phyloP scores from a whole-genome alignment of 2,797 vertebrate genomes.

The Schizothorax lantsangensis region DNA sequence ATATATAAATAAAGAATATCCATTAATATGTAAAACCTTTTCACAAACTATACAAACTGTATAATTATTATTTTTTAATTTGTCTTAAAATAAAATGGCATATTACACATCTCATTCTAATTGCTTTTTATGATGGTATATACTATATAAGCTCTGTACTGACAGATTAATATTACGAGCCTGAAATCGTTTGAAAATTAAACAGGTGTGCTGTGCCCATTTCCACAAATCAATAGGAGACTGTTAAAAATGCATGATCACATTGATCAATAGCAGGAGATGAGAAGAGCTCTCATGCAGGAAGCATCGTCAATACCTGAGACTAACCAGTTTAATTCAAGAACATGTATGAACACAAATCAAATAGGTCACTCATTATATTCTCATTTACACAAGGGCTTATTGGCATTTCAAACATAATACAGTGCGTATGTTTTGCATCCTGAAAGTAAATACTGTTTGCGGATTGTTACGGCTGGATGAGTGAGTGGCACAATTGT shows the following conservation, averaged over 20 bases:
- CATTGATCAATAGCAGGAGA: conserved; percentile 55
- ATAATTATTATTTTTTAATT: background rate
- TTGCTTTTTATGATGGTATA: background rate
- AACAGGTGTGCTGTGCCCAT: conserved; percentile 43
- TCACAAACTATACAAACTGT: background rate
- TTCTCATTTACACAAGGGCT: background rate
- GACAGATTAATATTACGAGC: conserved; percentile 40
- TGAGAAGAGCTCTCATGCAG: conserved; percentile 40
- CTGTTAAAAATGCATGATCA: conserved; percentile 61
- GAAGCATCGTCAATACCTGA: conserved; percentile 35
- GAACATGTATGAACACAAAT: conserved; percentile 35
- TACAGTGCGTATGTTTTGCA: background rate
- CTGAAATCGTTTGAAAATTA: conserved; percentile 39
- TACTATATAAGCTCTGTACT: background rate
- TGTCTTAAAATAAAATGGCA: background rate
- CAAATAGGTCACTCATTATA: background rate
- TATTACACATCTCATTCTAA: background rate
- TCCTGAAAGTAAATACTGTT: background rate
- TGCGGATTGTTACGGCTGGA: background rate
- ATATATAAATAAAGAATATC: background rate
- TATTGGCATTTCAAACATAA: conserved; percentile 1
- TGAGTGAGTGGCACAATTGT: background rate
- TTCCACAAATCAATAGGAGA: conserved; percentile 57
- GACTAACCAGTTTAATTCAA: conserved; percentile 19
- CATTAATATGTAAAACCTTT: background rate